Evolutionary conservation across 2,113 vertebrate genomes (phyloP), one percentile per base, ranked within the genome.

Genomic region (Melanostigma gelatinosum): DNA sequence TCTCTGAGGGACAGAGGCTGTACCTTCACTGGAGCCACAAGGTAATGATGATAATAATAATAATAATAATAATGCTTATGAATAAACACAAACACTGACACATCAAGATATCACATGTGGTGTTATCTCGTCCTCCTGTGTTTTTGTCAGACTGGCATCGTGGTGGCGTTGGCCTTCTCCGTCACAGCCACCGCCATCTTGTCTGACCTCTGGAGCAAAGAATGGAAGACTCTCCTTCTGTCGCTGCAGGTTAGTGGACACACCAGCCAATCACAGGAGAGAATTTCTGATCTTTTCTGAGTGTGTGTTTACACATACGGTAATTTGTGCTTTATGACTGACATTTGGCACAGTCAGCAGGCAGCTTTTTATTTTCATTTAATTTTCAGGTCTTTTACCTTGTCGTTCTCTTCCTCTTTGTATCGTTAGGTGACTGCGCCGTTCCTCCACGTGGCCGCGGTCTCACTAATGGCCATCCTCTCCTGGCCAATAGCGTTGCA

Each of bases 1-100:
- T 98, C 1, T 93, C 96, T 85, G 96, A 97, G 90, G 95, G 96
- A 15, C 96, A 97, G 83, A 94, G 96, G 77, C 88, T 97, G 24
- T 94, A 96, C 55, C 93, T 99, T 13, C 97, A 97, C 93, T 96
- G 94, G 93, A 94, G 93, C 87, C 97, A 98, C 92, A 99, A 98
- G 97, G 97, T 99, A 92, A 0, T 0, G 15, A 34, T 5, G 0
- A 55, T 10, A 6, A 55, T 22, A 22, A 52, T 52, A 52, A 22
- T 24, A 48, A 62, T 5, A 12, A n/a, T 12, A 42, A 42, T 66
- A 13, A 46, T 10, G 15, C 48, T 3, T 6, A 18, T 9, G 22
- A 32, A 44, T 46, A 60, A 50, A 73, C 44, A 44, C 18, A 60
- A 50, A 73, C 44, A 44, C 18, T 24, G 5, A 12, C 7, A n/a